Base-by-base conservation (phyloP, 2,113 vertebrate species). In the Pipra filicauda region DNA sequence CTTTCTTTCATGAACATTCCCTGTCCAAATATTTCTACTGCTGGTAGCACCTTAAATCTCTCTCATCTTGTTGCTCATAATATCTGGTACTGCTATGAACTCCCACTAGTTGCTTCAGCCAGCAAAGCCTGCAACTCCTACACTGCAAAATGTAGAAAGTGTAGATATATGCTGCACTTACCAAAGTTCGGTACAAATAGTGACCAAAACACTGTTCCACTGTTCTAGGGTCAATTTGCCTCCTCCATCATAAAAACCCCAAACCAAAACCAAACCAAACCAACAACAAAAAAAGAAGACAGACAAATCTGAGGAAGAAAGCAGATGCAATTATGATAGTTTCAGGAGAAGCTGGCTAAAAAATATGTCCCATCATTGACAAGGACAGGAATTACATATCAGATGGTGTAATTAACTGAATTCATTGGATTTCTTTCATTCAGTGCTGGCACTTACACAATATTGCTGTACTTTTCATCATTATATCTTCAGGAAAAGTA, bases 101-200 rank as follows among this genome's bases (percentile, higher is more conserved):
- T 46, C 28, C 14, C 31, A 41, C 5, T 6, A 27, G 11, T 43
- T 81, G 35, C 43, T 61, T 77, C 44, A 65, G 23, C 15, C 49
- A 69, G 26, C 12, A 69, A 85, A 85, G 9, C 11, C 35, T 5
- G 3, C 8, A 33, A 6, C 22, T 91, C 30, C 19, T 55, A 57
- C 23, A 31, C 2, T 15, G 9, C 7, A 77, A 73, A 49, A 28
- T 31, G 21, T 41, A 65, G 10, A 46, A 76, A 69, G 15, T n/a
- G 14, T 37, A 59, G 6, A 12, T 19, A 33, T 4, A n/a, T 22
- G n/a, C 28, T 51, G 7, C 19, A 59, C 0, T 1, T n/a, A 37
- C 2, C 19, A 78, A 85, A 55, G 28, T n/a, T 16, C 27, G 28
- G 11, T 39, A 61, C 46, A 64, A 77, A 48, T 22, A 2, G 43